A percentile compares a stretch with the other conserved stretches of the same genome.
These are phyloP conservation scores for Leptinotarsa peninsularis DNA, from an alignment of 2,888 invertebrate species.

Conservation along the genomic window DNA sequence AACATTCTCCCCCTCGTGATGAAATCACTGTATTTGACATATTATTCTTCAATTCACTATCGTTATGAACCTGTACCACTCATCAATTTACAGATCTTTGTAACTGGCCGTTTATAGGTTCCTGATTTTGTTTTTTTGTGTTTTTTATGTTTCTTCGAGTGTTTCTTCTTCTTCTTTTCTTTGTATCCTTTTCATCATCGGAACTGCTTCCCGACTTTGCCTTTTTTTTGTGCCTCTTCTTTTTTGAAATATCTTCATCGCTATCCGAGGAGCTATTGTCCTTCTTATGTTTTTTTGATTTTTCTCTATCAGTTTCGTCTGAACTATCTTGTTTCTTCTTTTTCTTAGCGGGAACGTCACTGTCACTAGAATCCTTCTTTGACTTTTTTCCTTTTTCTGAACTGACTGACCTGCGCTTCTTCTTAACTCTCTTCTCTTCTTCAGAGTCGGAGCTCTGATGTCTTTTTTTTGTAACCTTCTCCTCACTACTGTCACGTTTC, in stretches of 20 bases:
- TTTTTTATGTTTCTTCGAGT: no score
- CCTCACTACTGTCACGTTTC: constrained; percentile 67
- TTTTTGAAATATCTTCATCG: constrained; percentile 70
- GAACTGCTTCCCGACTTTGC: constrained; percentile 60
- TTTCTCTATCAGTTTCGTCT: constrained; percentile 62
- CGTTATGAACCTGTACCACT: no score
- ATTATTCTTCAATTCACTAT: no score
- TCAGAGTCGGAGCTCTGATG: no score
- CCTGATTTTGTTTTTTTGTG: no score
- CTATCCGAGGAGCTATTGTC: constrained; percentile 61
- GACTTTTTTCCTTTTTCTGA: constrained; percentile 69
- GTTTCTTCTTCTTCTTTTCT: no score
- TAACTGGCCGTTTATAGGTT: no score
- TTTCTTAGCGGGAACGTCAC: constrained; percentile 60
- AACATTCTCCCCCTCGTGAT: no score
- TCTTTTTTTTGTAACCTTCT: constrained; percentile 68
- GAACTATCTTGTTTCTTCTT: constrained; percentile 61
- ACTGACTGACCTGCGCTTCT: constrained; percentile 60
- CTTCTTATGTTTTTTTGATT: constrained; percentile 54
- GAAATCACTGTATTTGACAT: no score
- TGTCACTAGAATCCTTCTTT: constrained; percentile 62
- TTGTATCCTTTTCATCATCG: no score
- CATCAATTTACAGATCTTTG: no score
- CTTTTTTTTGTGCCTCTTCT: constrained; percentile 69
- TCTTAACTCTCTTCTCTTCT: constrained; percentile 68